Conservation (phyloP, 1,140 invertebrate genomes). For the Mactra quadrangularis region DNA sequence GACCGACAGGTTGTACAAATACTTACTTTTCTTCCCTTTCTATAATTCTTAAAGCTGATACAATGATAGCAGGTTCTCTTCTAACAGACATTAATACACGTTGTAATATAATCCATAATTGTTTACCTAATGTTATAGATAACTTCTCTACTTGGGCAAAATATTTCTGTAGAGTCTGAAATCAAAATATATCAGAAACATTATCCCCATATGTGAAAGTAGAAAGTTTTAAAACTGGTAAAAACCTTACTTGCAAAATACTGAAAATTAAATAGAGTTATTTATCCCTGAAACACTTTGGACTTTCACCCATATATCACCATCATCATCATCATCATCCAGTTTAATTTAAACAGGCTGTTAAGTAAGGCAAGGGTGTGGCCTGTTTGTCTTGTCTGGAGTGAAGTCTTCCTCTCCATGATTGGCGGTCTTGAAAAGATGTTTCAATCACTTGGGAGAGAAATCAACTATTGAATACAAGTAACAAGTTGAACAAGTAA, state of each 20-base stretch:
- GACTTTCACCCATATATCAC: slow-evolving; percentile 85
- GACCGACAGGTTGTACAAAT: no score
- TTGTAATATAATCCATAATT: slow-evolving; percentile 93
- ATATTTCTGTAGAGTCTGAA: slow-evolving; percentile 92
- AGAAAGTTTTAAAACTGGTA: background rate
- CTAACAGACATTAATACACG: slow-evolving; percentile 96
- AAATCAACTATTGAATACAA: no score
- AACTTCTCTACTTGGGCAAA: slow-evolving; percentile 97
- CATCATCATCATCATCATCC: no score
- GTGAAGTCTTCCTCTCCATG: no score
- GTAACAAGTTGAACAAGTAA: no score
- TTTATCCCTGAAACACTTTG: background rate
- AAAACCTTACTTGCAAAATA: background rate
- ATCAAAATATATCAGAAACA: background rate
- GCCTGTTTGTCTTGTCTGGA: no score
- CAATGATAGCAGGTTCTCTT: slow-evolving; percentile 97
- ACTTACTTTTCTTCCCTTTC: slow-evolving; percentile 95
- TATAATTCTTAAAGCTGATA: slow-evolving; percentile 97
- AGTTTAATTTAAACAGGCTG: no score
- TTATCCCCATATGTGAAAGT: background rate
- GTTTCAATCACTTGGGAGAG: no score
- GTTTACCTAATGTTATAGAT: slow-evolving; percentile 94
- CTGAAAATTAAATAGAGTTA: background rate
- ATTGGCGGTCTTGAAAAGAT: no score
- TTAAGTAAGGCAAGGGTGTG: no score